A percentile compares a stretch with the other conserved stretches of the same genome.
Conservation (phyloP, 2,113 vertebrate species). For the Cromileptes altivelis region DNA sequence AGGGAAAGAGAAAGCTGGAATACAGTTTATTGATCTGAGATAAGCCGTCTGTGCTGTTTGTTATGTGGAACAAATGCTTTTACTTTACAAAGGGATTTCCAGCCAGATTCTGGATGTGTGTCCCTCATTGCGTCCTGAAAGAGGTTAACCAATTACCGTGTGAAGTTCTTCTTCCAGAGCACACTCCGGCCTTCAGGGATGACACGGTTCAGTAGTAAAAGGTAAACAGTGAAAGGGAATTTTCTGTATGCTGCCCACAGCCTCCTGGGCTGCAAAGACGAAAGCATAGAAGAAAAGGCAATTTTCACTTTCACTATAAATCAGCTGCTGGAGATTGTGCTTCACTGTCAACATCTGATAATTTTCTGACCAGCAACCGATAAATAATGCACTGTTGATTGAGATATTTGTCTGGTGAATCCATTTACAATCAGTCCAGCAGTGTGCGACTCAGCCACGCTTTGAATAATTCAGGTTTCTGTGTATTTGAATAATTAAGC, state of each 20-base stretch:
- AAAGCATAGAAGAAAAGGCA: background rate
- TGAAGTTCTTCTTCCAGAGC: background rate
- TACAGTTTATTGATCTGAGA: conserved; percentile 45
- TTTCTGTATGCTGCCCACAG: conserved; percentile 1
- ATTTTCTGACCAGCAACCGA: background rate
- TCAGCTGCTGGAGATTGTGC: background rate
- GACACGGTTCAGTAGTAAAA: background rate
- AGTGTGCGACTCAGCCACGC: conserved; percentile 7
- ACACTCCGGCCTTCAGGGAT: conserved; percentile 10
- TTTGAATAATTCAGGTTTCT: conserved; percentile 62
- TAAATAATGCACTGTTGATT: conserved; percentile 32
- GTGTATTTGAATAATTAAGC: conserved; percentile 42
- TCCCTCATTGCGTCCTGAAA: background rate
- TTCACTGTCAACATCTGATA: conserved; percentile 12
- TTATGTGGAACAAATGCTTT: conserved; percentile 6
- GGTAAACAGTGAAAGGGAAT: conserved; percentile 16
- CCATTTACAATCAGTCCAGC: conserved; percentile 47
- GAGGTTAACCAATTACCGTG: background rate
- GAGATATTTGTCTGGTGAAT: conserved; percentile 35
- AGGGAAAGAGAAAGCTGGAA: background rate
- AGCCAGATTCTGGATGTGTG: background rate
- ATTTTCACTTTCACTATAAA: conserved; percentile 5
- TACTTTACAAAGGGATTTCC: conserved; percentile 19
- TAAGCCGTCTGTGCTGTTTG: conserved; percentile 26
- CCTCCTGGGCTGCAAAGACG: background rate